phyloP scores from a whole-genome alignment of 2,888 invertebrate species.

The Clistopyga incitator region DNA sequence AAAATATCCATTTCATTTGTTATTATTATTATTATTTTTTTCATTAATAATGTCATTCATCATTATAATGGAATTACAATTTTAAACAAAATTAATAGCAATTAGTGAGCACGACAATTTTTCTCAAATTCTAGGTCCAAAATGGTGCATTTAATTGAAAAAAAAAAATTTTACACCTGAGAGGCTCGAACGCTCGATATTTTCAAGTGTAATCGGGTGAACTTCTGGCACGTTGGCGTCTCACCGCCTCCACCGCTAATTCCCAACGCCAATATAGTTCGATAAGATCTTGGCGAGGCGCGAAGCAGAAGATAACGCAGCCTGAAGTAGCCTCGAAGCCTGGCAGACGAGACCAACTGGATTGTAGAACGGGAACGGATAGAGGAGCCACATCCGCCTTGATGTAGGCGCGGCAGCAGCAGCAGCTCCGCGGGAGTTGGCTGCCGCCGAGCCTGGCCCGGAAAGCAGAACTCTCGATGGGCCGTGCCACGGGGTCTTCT shows the following conservation, averaged over 20 bases:
- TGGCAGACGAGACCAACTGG: conserved; percentile 71
- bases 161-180: no score
- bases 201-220: not conserved
- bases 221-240: not conserved
- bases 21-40: not conserved
- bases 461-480: conserved; percentile 56
- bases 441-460: conserved; percentile 62
- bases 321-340: conserved; percentile 25
- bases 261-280: not conserved
- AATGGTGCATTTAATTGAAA: no score
- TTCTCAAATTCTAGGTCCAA: no score
- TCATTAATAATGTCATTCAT: not conserved
- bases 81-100: no score
- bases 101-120: no score
- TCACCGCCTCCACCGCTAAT: not conserved
- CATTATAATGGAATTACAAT: not conserved
- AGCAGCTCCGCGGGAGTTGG: conserved; percentile 63
- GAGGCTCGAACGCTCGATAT: no score
- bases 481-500: not conserved
- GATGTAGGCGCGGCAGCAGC: conserved; percentile 69
- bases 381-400: conserved; percentile 78
- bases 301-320: conserved; percentile 41
- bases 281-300: not conserved
- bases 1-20: no score
- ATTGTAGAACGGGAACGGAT: conserved; percentile 79